Evolutionary conservation across 2,113 vertebrate species (phyloP).

Genomic region (Nothobranchius furzeri): DNA sequence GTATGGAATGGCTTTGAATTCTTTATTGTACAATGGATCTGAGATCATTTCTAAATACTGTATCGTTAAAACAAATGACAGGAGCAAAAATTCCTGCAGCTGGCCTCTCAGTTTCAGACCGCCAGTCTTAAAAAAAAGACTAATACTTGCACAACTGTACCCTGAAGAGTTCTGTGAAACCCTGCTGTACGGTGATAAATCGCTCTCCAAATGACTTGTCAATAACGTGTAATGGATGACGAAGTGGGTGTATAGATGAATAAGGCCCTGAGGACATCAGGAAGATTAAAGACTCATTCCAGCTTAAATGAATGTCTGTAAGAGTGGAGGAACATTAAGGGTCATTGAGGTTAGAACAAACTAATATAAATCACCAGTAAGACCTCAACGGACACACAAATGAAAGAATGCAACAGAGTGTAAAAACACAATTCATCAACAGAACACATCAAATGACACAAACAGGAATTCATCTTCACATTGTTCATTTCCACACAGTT

Average conservation of each 20-base stretch:
- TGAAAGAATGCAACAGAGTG: not conserved
- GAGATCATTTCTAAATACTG: too few relatives aligned
- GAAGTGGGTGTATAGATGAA: slow-evolving; percentile 2
- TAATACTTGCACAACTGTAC: not conserved
- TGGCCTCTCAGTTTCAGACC: too few relatives aligned
- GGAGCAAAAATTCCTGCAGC: too few relatives aligned
- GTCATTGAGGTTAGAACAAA: not conserved
- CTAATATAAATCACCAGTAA: not conserved
- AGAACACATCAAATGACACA: too few relatives aligned
- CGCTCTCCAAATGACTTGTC: not conserved
- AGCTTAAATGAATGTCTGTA: slow-evolving; percentile 1
- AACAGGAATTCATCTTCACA: too few relatives aligned
- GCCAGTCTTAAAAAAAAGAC: too few relatives aligned
- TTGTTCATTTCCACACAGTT: too few relatives aligned
- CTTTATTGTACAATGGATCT: too few relatives aligned
- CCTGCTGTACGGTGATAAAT: not conserved
- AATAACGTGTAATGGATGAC: slow-evolving; percentile 1
- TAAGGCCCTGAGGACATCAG: not conserved
- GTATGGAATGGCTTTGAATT: too few relatives aligned
- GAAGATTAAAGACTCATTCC: not conserved
- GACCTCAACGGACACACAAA: not conserved
- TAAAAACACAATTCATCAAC: too few relatives aligned
- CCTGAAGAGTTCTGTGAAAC: not conserved
- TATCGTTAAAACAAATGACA: too few relatives aligned
- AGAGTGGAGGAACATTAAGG: not conserved